These are phyloP conservation scores for Pseudochirops corinnae DNA, from an alignment of 2,797 vertebrate genomes.

Conservation along the genomic window DNA sequence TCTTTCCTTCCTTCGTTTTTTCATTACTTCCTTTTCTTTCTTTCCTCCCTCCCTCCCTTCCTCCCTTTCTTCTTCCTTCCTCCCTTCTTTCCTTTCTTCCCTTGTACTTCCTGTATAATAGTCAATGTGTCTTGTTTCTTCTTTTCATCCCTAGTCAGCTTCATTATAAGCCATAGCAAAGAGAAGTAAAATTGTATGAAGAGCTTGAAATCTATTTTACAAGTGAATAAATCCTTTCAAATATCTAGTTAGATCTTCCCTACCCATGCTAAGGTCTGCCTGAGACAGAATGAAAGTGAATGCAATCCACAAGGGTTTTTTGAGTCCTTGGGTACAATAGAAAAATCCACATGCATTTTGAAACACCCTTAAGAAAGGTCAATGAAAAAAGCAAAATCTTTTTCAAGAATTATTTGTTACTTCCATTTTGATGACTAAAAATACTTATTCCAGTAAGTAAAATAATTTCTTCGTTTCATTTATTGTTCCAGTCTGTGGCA, in stretches of 20 bases:
- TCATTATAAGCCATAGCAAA: neutral
- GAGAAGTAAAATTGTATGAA: constrained; percentile 13
- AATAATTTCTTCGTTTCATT: constrained; percentile 48
- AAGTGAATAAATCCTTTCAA: constrained; percentile 41
- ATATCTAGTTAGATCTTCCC: neutral
- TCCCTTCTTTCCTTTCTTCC: neutral
- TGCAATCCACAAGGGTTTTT: constrained; percentile 23
- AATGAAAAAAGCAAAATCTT: constrained; percentile 59
- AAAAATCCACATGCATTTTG: constrained; percentile 5
- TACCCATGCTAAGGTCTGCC: constrained; percentile 52
- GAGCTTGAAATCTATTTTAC: constrained; percentile 44
- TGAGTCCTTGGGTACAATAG: constrained; percentile 32
- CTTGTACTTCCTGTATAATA: neutral
- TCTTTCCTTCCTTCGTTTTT: neutral
- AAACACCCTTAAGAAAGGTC: constrained; percentile 55
- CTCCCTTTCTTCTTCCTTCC: too few relatives aligned
- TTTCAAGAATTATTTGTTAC: constrained; percentile 2
- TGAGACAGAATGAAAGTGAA: constrained; percentile 36
- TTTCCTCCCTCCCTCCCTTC: neutral
- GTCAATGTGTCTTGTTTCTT: neutral
- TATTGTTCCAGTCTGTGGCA: neutral
- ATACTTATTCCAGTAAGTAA: constrained; percentile 3
- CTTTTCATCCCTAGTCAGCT: neutral
- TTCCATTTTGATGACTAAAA: constrained; percentile 12
- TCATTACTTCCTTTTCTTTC: neutral